Evolutionary conservation across 2,888 invertebrate species (phyloP).

Genomic region (Vannuccia rotundouncinata): DNA sequence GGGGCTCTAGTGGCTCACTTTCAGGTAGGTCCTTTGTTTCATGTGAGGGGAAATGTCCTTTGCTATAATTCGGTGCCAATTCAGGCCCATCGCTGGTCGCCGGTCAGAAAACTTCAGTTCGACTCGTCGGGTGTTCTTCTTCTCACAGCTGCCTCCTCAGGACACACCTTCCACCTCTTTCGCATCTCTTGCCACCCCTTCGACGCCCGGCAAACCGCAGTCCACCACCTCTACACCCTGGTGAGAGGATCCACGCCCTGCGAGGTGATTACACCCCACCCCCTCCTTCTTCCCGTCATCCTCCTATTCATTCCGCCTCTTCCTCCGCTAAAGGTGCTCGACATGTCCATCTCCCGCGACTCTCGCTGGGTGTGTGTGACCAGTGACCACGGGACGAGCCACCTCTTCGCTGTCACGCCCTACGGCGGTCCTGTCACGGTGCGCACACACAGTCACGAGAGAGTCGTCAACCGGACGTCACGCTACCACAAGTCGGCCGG

Average conservation of each 20-base stretch:
- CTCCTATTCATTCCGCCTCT: background rate
- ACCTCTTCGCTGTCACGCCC: constrained; percentile 90
- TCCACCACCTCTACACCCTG: constrained; percentile 24
- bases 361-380: constrained; percentile 91
- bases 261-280: background rate
- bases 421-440: constrained; percentile 82
- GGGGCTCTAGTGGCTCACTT: background rate
- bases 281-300: background rate
- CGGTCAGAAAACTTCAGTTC: constrained; percentile 8
- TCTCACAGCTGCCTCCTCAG: constrained; percentile 22
- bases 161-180: constrained; percentile 30
- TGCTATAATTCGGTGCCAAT: no score
- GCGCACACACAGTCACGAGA: constrained; percentile 84
- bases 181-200: constrained; percentile 27
- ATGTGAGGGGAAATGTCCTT: no score
- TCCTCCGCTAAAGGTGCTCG: constrained; percentile 60
- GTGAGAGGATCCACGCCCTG: constrained; percentile 31
- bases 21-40: no score
- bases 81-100: constrained; percentile 33
- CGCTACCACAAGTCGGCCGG: constrained; percentile 93
- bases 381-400: constrained; percentile 89
- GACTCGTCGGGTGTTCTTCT: constrained; percentile 30
- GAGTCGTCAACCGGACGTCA: constrained; percentile 85
- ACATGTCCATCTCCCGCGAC: constrained; percentile 83
- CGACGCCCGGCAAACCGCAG: constrained; percentile 25